phyloP scores from a whole-genome alignment of 1,140 invertebrate genomes.

The Drosophila oshimai region DNA sequence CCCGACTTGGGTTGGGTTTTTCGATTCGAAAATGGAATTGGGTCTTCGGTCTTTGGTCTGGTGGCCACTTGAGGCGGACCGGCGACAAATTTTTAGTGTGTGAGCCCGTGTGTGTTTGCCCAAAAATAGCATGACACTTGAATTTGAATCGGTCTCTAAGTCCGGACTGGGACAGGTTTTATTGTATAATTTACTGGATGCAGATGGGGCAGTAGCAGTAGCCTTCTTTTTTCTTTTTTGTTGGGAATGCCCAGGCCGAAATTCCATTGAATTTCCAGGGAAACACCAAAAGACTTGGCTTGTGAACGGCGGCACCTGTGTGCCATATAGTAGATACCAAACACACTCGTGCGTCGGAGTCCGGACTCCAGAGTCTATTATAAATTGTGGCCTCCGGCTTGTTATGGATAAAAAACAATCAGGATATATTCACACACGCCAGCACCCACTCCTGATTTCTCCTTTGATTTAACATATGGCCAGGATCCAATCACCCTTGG shows the following conservation, averaged over 20 bases:
- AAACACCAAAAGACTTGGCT: slow-evolving; percentile 33
- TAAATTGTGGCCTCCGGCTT: slow-evolving; percentile 60
- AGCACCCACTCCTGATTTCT: slow-evolving; percentile 34
- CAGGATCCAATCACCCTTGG: slow-evolving; percentile 20
- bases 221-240: too few relatives aligned
- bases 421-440: slow-evolving; percentile 29
- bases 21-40: background rate
- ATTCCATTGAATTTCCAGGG: slow-evolving; percentile 73
- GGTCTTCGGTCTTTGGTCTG: slow-evolving; percentile 10
- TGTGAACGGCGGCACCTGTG: slow-evolving; percentile 72
- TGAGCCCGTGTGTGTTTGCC: slow-evolving; percentile 38
- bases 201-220: slow-evolving; percentile 36
- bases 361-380: too few relatives aligned
- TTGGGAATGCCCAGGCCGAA: slow-evolving; percentile 47
- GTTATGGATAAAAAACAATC: slow-evolving; percentile 79
- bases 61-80: slow-evolving; percentile 57
- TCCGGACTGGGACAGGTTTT: slow-evolving; percentile 59
- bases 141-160: slow-evolving; percentile 52
- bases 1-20: slow-evolving; percentile 19
- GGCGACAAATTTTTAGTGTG: slow-evolving; percentile 64
- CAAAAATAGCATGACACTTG: slow-evolving; percentile 78
- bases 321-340: slow-evolving; percentile 23
- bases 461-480: slow-evolving; percentile 53
- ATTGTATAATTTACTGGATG: slow-evolving; percentile 77
- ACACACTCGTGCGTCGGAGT: slow-evolving; percentile 15